A percentile compares a stretch with the other conserved stretches of the same genome.
Conservation (phyloP, 1,140 invertebrate genomes). For the Drusus annulatus region DNA sequence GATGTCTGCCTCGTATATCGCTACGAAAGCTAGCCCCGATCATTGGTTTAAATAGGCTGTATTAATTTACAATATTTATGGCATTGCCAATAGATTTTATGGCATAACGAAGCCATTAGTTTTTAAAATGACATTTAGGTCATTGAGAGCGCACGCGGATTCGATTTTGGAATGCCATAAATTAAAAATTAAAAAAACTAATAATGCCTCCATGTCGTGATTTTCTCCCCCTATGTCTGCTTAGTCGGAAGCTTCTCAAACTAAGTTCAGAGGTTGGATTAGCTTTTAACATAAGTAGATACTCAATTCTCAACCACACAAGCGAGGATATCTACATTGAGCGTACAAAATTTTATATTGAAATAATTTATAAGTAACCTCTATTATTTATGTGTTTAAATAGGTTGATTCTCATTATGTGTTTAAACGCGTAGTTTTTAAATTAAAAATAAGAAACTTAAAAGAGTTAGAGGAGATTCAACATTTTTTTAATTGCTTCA, state of each 20-base stretch:
- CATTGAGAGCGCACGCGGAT: constrained; percentile 56
- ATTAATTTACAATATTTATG: constrained; percentile 58
- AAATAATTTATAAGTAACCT: too few relatives aligned
- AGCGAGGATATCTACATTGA: too few relatives aligned
- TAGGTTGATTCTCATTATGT: too few relatives aligned
- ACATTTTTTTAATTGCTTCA: too few relatives aligned
- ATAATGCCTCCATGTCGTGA: constrained; percentile 51
- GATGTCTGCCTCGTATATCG: constrained; percentile 12
- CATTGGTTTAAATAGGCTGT: constrained; percentile 48
- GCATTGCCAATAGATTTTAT: constrained; percentile 50
- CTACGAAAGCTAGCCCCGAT: constrained; percentile 43
- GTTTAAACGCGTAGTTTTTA: too few relatives aligned
- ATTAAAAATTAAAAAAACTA: constrained; percentile 55
- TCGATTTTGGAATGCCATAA: constrained; percentile 59
- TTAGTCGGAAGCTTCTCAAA: constrained; percentile 37
- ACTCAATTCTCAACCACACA: too few relatives aligned
- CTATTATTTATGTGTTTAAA: too few relatives aligned
- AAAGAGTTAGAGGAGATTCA: too few relatives aligned
- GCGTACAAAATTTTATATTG: too few relatives aligned
- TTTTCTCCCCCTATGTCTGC: constrained; percentile 46
- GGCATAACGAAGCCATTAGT: constrained; percentile 57
- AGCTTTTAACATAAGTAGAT: too few relatives aligned
- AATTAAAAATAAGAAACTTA: too few relatives aligned
- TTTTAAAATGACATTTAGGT: constrained; percentile 55
- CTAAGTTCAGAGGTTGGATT: neutral